Evolutionary conservation across 2,888 invertebrate genomes (phyloP), one percentile per base, ranked within the genome.

Genomic region (Napeogenes sylphis): DNA sequence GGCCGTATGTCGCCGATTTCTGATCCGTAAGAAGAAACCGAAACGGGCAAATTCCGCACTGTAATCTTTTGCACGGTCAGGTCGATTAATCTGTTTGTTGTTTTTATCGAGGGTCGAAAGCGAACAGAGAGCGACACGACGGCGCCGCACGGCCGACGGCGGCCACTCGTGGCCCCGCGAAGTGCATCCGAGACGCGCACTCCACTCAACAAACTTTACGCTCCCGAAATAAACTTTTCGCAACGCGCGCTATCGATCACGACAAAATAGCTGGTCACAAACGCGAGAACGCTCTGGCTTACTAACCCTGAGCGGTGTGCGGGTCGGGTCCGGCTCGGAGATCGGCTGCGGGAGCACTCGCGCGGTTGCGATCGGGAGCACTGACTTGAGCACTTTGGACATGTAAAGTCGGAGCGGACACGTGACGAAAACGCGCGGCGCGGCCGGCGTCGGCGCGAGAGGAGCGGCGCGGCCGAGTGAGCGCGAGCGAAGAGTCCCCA

Each of bases 311-410:
- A 89, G 76, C 80, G 89, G 71, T 69, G 89, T 83, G 85, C 83
- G 82, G 83, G 80, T 85, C 84, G 82, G 84, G 79, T 87, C 87
- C 84, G 85, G 79, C 82, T 85, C 83, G 83, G 82, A 78, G 82
- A 83, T 82, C 73, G 78, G 82, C 82, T 85, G 87, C 83, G 87
- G 89, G 81, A 85, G 79, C 88, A 90, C 87, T 87, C 78, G 84
- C 84, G 87, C 86, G 85, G 84, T 84, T 78, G 85, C 83, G 82
- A 82, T 82, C 76, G 89, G 87, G 81, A 87, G 88, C 90, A 90
- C 90, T 88, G 90, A 84, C 80, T 88, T 84, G 77, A 88, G 79
- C 89, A 90, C 90, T 90, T 86, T 87, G 85, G 86, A 85, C 86
- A 89, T 87, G 84, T 87, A 85, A 81, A 80, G 87, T 81, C 77